phyloP scores from a whole-genome alignment of 2,888 invertebrate species.

The Sphinx pinastri region DNA sequence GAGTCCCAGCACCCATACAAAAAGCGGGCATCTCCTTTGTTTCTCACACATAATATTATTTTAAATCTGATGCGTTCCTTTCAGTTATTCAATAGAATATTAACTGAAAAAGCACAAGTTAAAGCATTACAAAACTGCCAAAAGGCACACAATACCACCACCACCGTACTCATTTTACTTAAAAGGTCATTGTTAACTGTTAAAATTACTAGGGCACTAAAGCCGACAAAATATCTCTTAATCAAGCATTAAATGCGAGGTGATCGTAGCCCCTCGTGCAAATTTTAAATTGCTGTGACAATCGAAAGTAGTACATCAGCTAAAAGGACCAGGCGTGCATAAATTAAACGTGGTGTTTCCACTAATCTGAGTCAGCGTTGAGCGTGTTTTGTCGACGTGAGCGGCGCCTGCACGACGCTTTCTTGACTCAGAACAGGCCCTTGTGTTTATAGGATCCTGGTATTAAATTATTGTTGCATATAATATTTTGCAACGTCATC shows the following conservation, averaged over 20 bases:
- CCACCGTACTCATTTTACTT: no score
- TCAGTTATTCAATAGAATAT: no score
- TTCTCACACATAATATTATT: no score
- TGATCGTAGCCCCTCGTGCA: no score
- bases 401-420: conserved; percentile 55
- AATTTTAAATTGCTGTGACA: no score
- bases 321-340: conserved; percentile 58
- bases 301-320: conserved; percentile 13
- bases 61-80: no score
- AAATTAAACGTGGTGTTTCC: conserved; percentile 48
- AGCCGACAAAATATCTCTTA: not conserved
- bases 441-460: conserved; percentile 55
- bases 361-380: conserved; percentile 62
- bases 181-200: conserved; percentile 14
- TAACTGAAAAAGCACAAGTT: no score
- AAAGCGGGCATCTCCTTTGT: no score
- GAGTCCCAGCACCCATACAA: no score
- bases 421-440: conserved; percentile 37
- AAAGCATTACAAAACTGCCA: no score
- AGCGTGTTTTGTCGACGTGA: conserved; percentile 46
- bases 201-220: not conserved
- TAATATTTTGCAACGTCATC: conserved; percentile 23
- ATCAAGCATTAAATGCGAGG: no score
- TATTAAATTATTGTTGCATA: conserved; percentile 50
- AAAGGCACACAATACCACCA: not conserved